Evolutionary conservation across 2,797 vertebrate genomes (phyloP), one percentile per base, ranked within the genome.

Genomic region (Crenichthys baileyi): DNA sequence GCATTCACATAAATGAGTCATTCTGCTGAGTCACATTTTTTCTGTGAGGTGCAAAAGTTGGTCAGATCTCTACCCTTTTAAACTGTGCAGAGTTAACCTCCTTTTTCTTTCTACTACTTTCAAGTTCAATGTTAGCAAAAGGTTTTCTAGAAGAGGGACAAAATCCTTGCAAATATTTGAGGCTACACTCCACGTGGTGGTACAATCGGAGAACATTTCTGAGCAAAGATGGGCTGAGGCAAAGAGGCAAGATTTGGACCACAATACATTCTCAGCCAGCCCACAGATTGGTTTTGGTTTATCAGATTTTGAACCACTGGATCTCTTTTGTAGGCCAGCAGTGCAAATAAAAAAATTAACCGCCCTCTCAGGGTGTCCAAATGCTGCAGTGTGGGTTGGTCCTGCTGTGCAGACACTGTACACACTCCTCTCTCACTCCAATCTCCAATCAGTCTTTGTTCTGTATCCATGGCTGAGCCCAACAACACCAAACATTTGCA

Each of bases 1-100:
- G 71, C 77, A 86, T 90, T 88, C 83, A 77, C 84, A 75, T 73
- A 22, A 72, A 81, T 92, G 90, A 92, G 79, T 93, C 90, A 91
- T 29, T 87, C 82, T 56, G 82, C 81, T 92, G 90, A 92, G 87
- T 91, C 86, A 91, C 81, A 81, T 79, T 82, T 82, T 85, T 79
- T 56, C 46, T 80, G 74, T 84, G 60, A 81, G 68, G 86, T 58
- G 56, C 75, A 81, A 87, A 84, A 5, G 36, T 72, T 53, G 29
- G 26, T 85, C 87, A 86, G 58, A 77, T 24, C 60, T 46, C 36
- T 29, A 24, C 22, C 31, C 26, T 7, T 24, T 20, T 7, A 56
- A 22, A 58, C 50, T 36, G n/a, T 51, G 75, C 55, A 39, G 15
- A 36, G 5, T 72, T 72, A 26, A 58, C 41, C 11, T 50, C 44